These are phyloP conservation scores for Phenacoccus solenopsis DNA, from an alignment of 1,140 invertebrate genomes.

Conservation along the genomic window DNA sequence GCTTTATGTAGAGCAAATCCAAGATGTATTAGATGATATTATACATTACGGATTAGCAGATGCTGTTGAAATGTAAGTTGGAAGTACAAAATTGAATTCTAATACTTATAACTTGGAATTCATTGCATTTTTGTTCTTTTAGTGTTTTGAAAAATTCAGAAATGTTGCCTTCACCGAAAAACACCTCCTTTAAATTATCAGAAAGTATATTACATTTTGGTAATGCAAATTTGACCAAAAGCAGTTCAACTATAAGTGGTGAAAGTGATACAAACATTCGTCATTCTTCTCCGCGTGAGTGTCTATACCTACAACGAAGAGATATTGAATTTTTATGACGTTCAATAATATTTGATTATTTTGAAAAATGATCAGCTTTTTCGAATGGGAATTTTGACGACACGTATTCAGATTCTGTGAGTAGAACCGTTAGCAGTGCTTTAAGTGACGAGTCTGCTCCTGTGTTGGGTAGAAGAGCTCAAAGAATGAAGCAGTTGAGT, in stretches of 20 bases:
- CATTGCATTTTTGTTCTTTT: too few species aligned
- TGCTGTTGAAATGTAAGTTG: background rate
- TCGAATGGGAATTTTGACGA: background rate
- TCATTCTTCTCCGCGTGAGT: background rate
- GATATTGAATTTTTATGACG: too few species aligned
- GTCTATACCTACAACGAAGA: too few species aligned
- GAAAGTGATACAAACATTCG: background rate
- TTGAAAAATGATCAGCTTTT: background rate
- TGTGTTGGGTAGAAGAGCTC: conserved; percentile 24
- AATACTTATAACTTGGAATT: too few species aligned
- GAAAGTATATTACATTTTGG: background rate
- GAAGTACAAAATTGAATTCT: background rate
- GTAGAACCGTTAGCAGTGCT: conserved; percentile 40
- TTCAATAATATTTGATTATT: background rate
- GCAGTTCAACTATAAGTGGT: background rate
- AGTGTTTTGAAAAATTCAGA: background rate
- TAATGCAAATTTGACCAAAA: background rate
- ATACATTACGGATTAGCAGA: background rate
- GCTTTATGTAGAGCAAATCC: background rate
- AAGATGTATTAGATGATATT: background rate
- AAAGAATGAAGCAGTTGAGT: conserved; percentile 21
- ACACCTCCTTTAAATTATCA: background rate
- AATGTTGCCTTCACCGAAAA: background rate
- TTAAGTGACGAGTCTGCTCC: conserved; percentile 38
- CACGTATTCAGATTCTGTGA: conserved; percentile 24